A percentile compares a stretch with the other conserved stretches of the same genome.
Evolutionary conservation across 1,140 invertebrate genomes (phyloP).

Genomic region (Trichonephila clavata): DNA sequence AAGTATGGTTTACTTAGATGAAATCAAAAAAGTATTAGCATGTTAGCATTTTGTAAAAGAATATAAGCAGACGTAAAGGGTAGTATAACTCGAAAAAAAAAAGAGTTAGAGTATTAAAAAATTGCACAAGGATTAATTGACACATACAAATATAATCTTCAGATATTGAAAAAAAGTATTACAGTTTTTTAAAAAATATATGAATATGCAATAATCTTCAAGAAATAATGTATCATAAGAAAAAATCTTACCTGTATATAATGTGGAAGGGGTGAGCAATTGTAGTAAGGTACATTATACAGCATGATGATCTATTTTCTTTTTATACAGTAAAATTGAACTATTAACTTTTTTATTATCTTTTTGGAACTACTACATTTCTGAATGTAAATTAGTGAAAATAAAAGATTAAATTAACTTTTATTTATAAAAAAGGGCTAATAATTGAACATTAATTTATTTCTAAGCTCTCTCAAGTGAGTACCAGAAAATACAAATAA

Average conservation of each 20-base stretch:
- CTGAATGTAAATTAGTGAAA: neutral
- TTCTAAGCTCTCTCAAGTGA: neutral
- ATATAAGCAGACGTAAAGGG: too few relatives aligned
- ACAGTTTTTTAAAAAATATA: too few relatives aligned
- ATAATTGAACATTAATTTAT: neutral
- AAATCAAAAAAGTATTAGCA: too few relatives aligned
- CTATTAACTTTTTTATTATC: neutral
- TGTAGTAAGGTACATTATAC: slow-evolving; percentile 77
- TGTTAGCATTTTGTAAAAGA: too few relatives aligned
- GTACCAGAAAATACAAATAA: neutral
- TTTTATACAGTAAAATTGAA: slow-evolving; percentile 3
- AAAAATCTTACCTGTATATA: slow-evolving; percentile 72
- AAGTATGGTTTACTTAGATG: too few relatives aligned
- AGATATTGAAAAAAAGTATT: too few relatives aligned
- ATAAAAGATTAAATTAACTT: neutral
- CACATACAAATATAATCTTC: too few relatives aligned
- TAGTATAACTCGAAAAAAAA: too few relatives aligned
- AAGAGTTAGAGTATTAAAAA: too few relatives aligned
- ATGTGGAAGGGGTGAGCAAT: slow-evolving; percentile 72
- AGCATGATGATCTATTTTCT: slow-evolving; percentile 64
- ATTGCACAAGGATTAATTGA: too few relatives aligned
- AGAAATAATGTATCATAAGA: too few relatives aligned
- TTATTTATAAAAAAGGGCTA: neutral
- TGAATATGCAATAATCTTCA: too few relatives aligned
- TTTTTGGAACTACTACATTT: neutral